Evolutionary conservation across 2,888 invertebrate species (phyloP).

Genomic region (Lochmaea capreae): DNA sequence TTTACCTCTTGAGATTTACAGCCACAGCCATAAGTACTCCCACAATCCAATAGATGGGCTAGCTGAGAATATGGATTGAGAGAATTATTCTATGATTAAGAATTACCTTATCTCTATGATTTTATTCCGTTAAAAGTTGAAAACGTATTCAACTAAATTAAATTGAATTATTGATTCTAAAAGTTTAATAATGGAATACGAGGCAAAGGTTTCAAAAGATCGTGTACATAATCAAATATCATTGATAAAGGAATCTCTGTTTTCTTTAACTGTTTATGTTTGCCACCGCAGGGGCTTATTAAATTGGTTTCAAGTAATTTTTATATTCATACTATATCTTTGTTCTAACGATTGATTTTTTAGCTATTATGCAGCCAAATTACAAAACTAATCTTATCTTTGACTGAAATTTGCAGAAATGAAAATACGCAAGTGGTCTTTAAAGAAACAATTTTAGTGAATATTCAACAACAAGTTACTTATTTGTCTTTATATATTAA

Average conservation of each 20-base stretch:
- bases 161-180: background rate
- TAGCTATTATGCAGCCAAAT: constrained; percentile 45
- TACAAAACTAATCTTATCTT: constrained; percentile 40
- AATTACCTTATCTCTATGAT: too few species aligned
- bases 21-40: too few species aligned
- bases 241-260: constrained; percentile 25
- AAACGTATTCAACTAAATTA: too few species aligned
- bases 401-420: constrained; percentile 39
- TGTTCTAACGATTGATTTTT: constrained; percentile 29
- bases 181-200: constrained; percentile 2
- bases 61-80: too few species aligned
- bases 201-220: constrained; percentile 1
- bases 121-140: background rate
- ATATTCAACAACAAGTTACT: constrained; percentile 49
- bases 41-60: too few species aligned
- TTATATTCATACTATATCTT: constrained; percentile 8
- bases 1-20: too few species aligned
- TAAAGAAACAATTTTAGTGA: constrained; percentile 41
- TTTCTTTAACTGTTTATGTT: constrained; percentile 24
- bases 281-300: constrained; percentile 38
- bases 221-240: constrained; percentile 20
- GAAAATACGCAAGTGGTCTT: constrained; percentile 28
- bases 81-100: too few species aligned
- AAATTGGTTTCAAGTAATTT: constrained; percentile 44
- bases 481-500: constrained; percentile 47